phyloP scores from a whole-genome alignment of 2,797 vertebrate genomes.

The Tinamus major region DNA sequence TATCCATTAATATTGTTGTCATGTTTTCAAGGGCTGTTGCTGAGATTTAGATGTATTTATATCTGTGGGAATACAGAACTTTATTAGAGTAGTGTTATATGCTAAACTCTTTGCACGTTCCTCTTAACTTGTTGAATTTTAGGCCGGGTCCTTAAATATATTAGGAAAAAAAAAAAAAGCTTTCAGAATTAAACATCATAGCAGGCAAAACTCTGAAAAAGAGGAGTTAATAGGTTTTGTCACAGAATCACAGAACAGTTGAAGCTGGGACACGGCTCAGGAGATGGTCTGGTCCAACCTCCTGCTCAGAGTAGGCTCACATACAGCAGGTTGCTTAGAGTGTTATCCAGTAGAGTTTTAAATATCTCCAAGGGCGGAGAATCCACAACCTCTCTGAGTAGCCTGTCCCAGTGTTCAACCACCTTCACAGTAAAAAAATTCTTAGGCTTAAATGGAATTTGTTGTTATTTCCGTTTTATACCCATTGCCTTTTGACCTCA shows the following conservation, averaged over 20 bases:
- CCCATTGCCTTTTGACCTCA: not conserved
- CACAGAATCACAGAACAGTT: not conserved
- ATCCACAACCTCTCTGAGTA: not conserved
- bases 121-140: not conserved
- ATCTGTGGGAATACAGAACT: not conserved
- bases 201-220: not conserved
- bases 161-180: not conserved
- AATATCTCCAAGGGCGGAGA: not conserved
- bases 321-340: not conserved
- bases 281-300: not conserved
- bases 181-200: not conserved
- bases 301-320: not conserved
- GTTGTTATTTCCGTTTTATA: not conserved
- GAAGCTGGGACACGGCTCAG: not conserved
- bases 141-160: not conserved
- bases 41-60: not conserved
- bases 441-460: not conserved
- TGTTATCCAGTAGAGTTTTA: not conserved
- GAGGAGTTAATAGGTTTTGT: not conserved
- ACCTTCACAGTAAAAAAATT: not conserved
- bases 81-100: not conserved
- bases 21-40: not conserved
- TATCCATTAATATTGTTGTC: not conserved
- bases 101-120: not conserved
- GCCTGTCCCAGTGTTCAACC: not conserved